Conservation (phyloP, 1,140 invertebrate species). For the Penaeus vannamei region DNA sequence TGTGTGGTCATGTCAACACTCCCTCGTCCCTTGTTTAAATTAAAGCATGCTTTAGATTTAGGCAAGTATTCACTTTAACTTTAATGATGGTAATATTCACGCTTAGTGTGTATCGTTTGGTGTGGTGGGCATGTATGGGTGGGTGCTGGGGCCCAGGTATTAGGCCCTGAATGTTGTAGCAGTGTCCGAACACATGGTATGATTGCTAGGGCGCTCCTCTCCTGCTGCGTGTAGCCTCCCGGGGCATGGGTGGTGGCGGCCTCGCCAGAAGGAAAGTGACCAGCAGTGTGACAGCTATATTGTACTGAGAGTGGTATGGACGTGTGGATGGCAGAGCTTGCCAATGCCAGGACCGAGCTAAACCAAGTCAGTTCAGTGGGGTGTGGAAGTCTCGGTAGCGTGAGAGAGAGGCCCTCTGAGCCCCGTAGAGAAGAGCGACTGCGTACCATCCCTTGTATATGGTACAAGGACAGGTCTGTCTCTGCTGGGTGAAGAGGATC, state of each 20-base stretch:
- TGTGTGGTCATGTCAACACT: conserved; percentile 62
- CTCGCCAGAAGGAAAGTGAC: conserved; percentile 52
- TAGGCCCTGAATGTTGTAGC: conserved; percentile 58
- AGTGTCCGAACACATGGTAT: conserved; percentile 60
- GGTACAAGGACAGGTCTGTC: conserved; percentile 1
- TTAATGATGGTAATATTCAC: conserved; percentile 62
- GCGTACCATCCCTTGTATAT: too few species aligned
- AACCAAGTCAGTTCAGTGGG: conserved; percentile 52
- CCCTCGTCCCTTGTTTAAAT: conserved; percentile 64
- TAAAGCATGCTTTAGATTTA: conserved; percentile 61
- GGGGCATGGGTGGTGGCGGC: conserved; percentile 40
- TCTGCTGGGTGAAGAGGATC: conserved; percentile 50
- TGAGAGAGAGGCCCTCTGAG: conserved; percentile 56
- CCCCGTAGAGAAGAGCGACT: conserved; percentile 36
- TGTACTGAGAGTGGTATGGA: conserved; percentile 66
- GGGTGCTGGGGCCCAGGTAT: conserved; percentile 48
- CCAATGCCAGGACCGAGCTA: conserved; percentile 59
- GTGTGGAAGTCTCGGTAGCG: conserved; percentile 62
- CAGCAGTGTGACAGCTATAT: conserved; percentile 56
- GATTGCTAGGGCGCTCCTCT: conserved; percentile 62
- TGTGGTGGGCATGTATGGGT: conserved; percentile 63
- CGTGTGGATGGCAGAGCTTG: conserved; percentile 59
- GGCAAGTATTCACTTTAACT: conserved; percentile 63
- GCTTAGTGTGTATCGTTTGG: conserved; percentile 65
- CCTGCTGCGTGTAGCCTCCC: conserved; percentile 60